Conservation (phyloP, 2,797 vertebrate genomes). For the Pseudopleuronectes americanus region DNA sequence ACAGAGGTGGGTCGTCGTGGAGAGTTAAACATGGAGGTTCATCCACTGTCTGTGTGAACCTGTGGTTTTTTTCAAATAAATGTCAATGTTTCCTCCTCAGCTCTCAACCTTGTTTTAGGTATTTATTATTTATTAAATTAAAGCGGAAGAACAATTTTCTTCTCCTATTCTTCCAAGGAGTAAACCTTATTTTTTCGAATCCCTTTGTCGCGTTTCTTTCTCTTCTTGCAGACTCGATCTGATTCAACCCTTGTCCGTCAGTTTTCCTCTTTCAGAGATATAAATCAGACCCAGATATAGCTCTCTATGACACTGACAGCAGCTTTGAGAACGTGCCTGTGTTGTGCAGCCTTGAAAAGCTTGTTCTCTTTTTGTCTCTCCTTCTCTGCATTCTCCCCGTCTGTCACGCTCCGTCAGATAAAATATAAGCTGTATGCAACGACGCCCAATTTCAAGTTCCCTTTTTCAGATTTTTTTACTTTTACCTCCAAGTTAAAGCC, state of each 20-base stretch:
- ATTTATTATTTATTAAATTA: neutral
- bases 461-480: constrained; percentile 35
- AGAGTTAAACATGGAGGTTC: neutral
- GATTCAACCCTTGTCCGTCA: neutral
- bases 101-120: neutral
- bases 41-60: neutral
- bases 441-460: constrained; percentile 50
- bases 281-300: constrained; percentile 31
- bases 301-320: constrained; percentile 32
- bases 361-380: constrained; percentile 28
- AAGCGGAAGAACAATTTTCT: neutral
- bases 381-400: neutral
- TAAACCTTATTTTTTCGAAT: constrained; percentile 9
- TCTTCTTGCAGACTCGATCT: neutral
- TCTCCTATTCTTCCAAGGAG: constrained; percentile 10
- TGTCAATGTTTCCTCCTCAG: neutral
- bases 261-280: constrained; percentile 14
- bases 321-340: constrained; percentile 32
- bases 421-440: constrained; percentile 45
- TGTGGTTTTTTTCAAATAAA: neutral
- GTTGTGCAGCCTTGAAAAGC: constrained; percentile 41
- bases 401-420: constrained; percentile 37
- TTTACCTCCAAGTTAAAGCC: constrained; percentile 1
- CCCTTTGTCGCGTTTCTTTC: constrained; percentile 17
- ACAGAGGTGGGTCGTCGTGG: constrained; percentile 81